A percentile compares a stretch with the other conserved stretches of the same genome.
Conservation (phyloP, 2,888 invertebrate species). For the Toxonevra muliebris region DNA sequence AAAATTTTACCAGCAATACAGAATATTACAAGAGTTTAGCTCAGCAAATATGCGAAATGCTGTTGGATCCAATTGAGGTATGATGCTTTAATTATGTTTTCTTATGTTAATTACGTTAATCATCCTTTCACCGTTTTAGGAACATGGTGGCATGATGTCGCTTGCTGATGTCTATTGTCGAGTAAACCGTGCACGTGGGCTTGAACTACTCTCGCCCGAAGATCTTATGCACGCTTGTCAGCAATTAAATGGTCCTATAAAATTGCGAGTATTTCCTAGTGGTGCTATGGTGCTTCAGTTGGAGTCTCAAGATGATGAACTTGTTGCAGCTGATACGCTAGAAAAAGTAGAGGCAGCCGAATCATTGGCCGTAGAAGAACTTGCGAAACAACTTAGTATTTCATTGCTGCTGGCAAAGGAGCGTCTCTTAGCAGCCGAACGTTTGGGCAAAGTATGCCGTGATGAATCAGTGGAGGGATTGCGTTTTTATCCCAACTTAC, state of each 20-base stretch:
- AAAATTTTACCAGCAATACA: conserved; percentile 84
- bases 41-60: conserved; percentile 83
- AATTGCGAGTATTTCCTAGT: conserved; percentile 86
- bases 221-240: conserved; percentile 93
- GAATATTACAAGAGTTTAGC: conserved; percentile 88
- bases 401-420: conserved; percentile 92
- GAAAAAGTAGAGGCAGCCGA: conserved; percentile 73
- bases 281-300: conserved; percentile 95
- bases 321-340: conserved; percentile 74
- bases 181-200: conserved; percentile 94
- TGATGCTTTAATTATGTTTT: conserved; percentile 27
- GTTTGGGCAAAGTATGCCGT: conserved; percentile 85
- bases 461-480: conserved; percentile 97
- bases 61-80: conserved; percentile 84
- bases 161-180: conserved; percentile 96
- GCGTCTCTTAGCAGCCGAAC: conserved; percentile 86
- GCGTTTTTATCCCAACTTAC: conserved; percentile 89
- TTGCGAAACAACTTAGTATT: conserved; percentile 84
- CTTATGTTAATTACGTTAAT: conserved; percentile 9
- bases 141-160: conserved; percentile 95
- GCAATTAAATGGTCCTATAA: conserved; percentile 74
- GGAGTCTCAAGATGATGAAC: conserved; percentile 76
- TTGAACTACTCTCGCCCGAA: conserved; percentile 96
- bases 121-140: conserved; percentile 66
- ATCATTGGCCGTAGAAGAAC: conserved; percentile 84